Evolutionary conservation across 2,113 vertebrate species (phyloP).

Genomic region (Heterotilapia buettikoferi): DNA sequence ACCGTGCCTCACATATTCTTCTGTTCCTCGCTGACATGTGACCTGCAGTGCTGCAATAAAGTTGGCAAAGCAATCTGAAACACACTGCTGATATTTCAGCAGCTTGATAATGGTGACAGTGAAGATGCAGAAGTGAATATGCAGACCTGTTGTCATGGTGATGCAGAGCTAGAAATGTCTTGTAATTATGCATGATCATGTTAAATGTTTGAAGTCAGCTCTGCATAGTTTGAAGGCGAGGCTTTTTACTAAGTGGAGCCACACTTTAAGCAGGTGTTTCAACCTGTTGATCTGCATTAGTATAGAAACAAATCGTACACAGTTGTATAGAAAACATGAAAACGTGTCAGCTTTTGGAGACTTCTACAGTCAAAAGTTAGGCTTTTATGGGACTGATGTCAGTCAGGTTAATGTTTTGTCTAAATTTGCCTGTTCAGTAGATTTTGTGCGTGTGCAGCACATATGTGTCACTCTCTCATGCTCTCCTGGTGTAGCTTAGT

Average conservation of each 20-base stretch:
- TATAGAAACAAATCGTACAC: background rate
- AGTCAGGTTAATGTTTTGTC: background rate
- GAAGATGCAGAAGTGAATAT: background rate
- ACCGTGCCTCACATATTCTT: background rate
- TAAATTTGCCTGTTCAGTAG: background rate
- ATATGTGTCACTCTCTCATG: background rate
- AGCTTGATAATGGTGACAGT: background rate
- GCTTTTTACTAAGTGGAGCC: background rate
- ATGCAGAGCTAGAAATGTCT: background rate
- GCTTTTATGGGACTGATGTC: background rate
- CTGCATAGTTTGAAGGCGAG: background rate
- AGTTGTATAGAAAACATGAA: background rate
- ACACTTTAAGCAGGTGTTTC: background rate
- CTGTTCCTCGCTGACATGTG: background rate
- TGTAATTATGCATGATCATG: background rate
- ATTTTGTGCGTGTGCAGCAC: background rate
- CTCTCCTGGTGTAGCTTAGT: constrained; percentile 16
- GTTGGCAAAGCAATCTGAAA: background rate
- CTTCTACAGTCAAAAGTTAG: background rate
- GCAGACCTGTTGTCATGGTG: constrained; percentile 32
- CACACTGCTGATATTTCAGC: background rate
- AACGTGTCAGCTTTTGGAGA: background rate
- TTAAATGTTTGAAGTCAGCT: background rate
- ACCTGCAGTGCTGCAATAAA: background rate
- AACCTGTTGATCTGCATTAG: background rate